A percentile compares a stretch with the other conserved stretches of the same genome.
These are phyloP conservation scores for Octomys mimax DNA, from an alignment of 2,797 vertebrate genomes.

Conservation along the genomic window DNA sequence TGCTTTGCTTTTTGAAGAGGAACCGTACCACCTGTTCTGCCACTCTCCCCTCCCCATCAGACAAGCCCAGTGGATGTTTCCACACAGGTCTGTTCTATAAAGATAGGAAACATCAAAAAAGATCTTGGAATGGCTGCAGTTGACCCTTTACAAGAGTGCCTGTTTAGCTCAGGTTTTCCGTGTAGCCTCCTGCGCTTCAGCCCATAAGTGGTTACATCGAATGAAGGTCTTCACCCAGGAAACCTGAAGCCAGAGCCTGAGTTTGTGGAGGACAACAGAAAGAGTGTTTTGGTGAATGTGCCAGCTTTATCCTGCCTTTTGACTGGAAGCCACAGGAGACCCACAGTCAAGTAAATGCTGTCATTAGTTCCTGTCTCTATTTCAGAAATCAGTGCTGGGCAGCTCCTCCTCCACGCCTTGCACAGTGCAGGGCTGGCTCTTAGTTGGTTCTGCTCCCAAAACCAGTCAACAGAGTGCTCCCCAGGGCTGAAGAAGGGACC, in stretches of 20 bases:
- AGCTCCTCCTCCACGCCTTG: not conserved
- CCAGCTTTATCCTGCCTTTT: conserved; percentile 46
- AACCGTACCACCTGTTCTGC: conserved; percentile 16
- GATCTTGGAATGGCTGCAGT: not conserved
- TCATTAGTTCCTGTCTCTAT: conserved; percentile 55
- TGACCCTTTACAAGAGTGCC: not conserved
- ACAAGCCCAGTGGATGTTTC: not conserved
- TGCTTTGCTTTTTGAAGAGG: conserved; percentile 54
- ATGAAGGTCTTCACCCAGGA: not conserved
- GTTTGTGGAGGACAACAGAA: not conserved
- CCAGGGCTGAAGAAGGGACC: not conserved
- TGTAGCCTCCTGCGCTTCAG: not conserved
- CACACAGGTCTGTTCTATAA: not conserved
- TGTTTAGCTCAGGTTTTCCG: not conserved
- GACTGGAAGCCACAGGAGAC: conserved; percentile 39
- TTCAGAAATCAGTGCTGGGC: conserved; percentile 48
- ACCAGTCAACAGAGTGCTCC: not conserved
- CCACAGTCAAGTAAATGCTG: conserved; percentile 48
- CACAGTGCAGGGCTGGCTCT: not conserved
- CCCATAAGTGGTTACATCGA: not conserved
- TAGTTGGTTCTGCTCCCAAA: not conserved
- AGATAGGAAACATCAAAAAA: not conserved
- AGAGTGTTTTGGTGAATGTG: not conserved
- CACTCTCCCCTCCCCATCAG: not conserved
- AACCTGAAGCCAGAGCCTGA: not conserved